Percentiles rank a stretch among this genome's conserved stretches.
Conservation (phyloP, 2,797 vertebrate species). For the Oreochromis grahami region DNA sequence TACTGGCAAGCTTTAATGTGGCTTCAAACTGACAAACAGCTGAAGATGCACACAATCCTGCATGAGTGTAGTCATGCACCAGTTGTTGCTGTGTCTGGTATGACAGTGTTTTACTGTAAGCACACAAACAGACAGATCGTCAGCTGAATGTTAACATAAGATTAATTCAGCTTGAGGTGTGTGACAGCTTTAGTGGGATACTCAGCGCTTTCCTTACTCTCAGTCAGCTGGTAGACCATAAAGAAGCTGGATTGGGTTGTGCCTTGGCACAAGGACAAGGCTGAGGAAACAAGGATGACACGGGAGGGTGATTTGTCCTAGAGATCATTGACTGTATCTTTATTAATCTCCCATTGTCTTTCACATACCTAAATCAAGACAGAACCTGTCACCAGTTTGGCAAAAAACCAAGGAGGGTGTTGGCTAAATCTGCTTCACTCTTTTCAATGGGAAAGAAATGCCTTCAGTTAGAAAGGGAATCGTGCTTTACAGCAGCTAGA, state of each 20-base stretch:
- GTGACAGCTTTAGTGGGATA: constrained; percentile 12
- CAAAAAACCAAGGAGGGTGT: background rate
- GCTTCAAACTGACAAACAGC: background rate
- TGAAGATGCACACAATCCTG: background rate
- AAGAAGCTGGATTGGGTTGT: constrained; percentile 1
- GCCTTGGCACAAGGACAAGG: background rate
- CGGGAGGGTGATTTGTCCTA: background rate
- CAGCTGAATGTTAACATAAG: constrained; percentile 12
- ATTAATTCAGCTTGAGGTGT: constrained; percentile 14
- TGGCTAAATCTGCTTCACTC: background rate
- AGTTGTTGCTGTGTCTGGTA: background rate
- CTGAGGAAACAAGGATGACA: background rate
- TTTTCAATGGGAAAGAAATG: background rate
- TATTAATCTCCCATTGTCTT: background rate
- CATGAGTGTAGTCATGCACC: background rate
- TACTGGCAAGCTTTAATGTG: background rate
- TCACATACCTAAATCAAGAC: background rate
- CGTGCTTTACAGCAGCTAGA: background rate
- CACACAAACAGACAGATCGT: background rate
- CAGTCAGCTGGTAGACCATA: constrained; percentile 7
- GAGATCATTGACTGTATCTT: background rate
- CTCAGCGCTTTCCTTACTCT: constrained; percentile 13
- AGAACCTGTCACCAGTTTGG: background rate
- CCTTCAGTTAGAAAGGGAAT: background rate
- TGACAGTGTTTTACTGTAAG: background rate